Percentiles rank a stretch among this genome's conserved stretches.
phyloP scores from a whole-genome alignment of 2,797 vertebrate species.

The Lycodopsis pacificus region DNA sequence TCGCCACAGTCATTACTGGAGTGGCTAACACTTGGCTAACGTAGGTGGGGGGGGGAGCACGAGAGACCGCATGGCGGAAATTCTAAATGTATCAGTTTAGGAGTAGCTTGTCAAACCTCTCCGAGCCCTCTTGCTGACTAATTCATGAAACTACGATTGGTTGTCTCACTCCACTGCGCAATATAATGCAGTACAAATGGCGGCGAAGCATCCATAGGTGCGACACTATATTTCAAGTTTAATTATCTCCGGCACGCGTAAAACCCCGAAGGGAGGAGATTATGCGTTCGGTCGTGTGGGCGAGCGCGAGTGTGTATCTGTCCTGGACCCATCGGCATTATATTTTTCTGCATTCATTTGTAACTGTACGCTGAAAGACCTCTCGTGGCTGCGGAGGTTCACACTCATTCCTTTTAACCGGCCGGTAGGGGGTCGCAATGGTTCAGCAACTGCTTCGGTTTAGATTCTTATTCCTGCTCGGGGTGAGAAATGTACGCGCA shows the following conservation, averaged over 20 bases:
- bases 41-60: slow-evolving; percentile 24
- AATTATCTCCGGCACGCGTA: neutral
- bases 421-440: neutral
- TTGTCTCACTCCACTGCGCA: slow-evolving; percentile 65
- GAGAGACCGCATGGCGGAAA: slow-evolving; percentile 58
- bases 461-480: neutral
- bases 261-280: neutral
- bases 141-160: slow-evolving; percentile 71
- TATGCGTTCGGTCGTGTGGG: neutral
- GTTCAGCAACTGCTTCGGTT: neutral
- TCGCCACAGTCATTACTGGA: slow-evolving; percentile 62
- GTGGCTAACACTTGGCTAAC: slow-evolving; percentile 61
- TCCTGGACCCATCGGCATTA: neutral
- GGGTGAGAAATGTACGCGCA: neutral
- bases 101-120: slow-evolving; percentile 67
- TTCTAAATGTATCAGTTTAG: slow-evolving; percentile 62
- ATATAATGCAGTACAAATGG: slow-evolving; percentile 59
- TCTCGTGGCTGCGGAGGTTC: neutral
- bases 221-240: slow-evolving; percentile 58
- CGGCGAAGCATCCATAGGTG: slow-evolving; percentile 51
- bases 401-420: neutral
- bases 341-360: neutral
- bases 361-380: neutral
- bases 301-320: neutral
- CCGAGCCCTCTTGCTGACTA: slow-evolving; percentile 63